Conservation (phyloP, 2,888 invertebrate genomes). For the Eudemis profundana region DNA sequence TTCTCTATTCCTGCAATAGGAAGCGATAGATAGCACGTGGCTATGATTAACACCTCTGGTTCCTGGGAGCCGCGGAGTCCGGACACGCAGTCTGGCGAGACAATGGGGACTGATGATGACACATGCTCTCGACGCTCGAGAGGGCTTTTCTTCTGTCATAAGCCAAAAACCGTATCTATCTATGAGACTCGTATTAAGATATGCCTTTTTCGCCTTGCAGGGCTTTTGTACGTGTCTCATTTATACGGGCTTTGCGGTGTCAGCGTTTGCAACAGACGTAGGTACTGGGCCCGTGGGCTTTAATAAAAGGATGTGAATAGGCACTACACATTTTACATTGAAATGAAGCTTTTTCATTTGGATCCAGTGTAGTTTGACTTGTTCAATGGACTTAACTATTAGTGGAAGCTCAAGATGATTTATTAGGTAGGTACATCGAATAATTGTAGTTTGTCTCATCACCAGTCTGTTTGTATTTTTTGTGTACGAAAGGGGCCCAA, state of each 20-base stretch:
- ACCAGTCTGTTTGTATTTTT: not conserved
- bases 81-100: conserved; percentile 38
- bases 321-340: not conserved
- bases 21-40: not conserved
- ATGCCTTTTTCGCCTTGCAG: too few relatives aligned
- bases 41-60: conserved; percentile 2
- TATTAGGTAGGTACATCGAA: too few relatives aligned
- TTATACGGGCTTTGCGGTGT: conserved; percentile 10
- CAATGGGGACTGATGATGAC: conserved; percentile 34
- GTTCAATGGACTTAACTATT: too few relatives aligned
- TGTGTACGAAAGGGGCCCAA: not conserved
- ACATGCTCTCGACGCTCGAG: conserved; percentile 9
- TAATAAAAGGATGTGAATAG: conserved; percentile 20
- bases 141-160: too few relatives aligned
- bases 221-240: conserved; percentile 2
- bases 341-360: too few relatives aligned
- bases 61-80: conserved; percentile 26
- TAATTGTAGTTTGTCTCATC: too few relatives aligned
- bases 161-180: too few relatives aligned
- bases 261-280: conserved; percentile 2
- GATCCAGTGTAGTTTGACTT: too few relatives aligned
- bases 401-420: too few relatives aligned
- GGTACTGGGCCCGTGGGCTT: conserved; percentile 10
- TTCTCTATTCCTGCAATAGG: too few relatives aligned
- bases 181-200: too few relatives aligned